Evolutionary conservation across 2,888 invertebrate species (phyloP).

Genomic region (Drosophila nr. perissopoda): DNA sequence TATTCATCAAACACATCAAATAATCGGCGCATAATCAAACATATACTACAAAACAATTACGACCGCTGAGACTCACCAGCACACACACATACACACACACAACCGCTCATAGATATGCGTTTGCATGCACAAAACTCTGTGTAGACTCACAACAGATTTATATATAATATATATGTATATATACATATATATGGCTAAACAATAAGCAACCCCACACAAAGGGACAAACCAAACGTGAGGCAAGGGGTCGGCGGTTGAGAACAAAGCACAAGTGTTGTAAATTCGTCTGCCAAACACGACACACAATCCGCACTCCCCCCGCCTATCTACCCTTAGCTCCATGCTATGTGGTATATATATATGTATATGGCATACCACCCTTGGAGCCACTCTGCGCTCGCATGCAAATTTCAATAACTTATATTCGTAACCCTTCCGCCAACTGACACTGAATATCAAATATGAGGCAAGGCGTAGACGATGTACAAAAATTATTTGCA

Average conservation of each 20-base stretch:
- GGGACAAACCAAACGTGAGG: background rate
- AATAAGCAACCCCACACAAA: conserved; percentile 55
- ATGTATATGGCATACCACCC: conserved; percentile 8
- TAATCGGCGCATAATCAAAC: conserved; percentile 43
- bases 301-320: background rate
- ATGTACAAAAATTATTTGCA: conserved; percentile 74
- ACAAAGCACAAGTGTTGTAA: conserved; percentile 52
- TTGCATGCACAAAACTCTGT: conserved; percentile 6
- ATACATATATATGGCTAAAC: conserved; percentile 61
- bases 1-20: conserved; percentile 9
- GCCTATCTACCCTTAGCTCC: background rate
- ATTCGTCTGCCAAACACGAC: conserved; percentile 29
- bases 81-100: conserved; percentile 4
- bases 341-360: background rate
- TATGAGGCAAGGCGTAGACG: conserved; percentile 66
- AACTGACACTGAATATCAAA: conserved; percentile 79
- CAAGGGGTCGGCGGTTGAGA: background rate
- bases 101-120: conserved; percentile 5
- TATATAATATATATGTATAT: conserved; percentile 28
- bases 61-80: conserved; percentile 32
- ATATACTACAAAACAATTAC: conserved; percentile 54
- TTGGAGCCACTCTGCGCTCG: conserved; percentile 36
- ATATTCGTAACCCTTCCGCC: conserved; percentile 75
- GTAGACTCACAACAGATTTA: conserved; percentile 47
- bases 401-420: conserved; percentile 81